Evolutionary conservation across 2,797 vertebrate genomes (phyloP), one percentile per base, ranked within the genome.

Genomic region (Malacoraja senta): DNA sequence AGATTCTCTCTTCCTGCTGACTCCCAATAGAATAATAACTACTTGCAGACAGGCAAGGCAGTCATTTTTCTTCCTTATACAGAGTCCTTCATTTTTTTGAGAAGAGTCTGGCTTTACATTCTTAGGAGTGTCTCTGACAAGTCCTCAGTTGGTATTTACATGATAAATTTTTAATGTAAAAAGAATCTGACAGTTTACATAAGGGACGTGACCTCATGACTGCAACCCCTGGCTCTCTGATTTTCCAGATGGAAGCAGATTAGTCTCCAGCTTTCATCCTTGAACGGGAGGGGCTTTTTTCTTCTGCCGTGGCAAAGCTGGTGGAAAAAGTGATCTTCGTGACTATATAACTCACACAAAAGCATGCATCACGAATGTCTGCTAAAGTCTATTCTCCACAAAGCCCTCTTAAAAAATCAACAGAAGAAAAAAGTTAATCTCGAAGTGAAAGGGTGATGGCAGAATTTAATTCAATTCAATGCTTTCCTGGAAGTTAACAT

Each of bases 151-250:
- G 95, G 94, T 94, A 96, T 96, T 97, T 96, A 97, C 93, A 95
- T 95, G 95, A 97, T 95, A 96, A 95, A 95, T 95, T 95, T 97
- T 97, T 97, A 97, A 96, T 95, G 96, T 95, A 96, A 94, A 96
- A 96, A 97, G 96, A 97, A 97, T 97, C 94, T 97, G 96, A 97
- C 96, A 96, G 96, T 97, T 97, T 98, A 97, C 97, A 97, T 97
- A 95, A 94, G 96, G 96, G 97, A 98, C 96, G 95, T 96, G 97
- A 97, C 97, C 96, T 95, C 95, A 94, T 97, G 96, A 96, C 96
- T 97, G 95, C 95, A 95, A 96, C 95, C 96, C 96, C 95, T 95
- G 95, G 96, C 96, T 97, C 97, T 95, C 96, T 96, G 95, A 96
- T 97, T 97, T 96, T 97, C 96, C 96, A 97, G 96, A 97, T 96